phyloP scores from a whole-genome alignment of 2,113 vertebrate species.

The Arothron firmamentum region DNA sequence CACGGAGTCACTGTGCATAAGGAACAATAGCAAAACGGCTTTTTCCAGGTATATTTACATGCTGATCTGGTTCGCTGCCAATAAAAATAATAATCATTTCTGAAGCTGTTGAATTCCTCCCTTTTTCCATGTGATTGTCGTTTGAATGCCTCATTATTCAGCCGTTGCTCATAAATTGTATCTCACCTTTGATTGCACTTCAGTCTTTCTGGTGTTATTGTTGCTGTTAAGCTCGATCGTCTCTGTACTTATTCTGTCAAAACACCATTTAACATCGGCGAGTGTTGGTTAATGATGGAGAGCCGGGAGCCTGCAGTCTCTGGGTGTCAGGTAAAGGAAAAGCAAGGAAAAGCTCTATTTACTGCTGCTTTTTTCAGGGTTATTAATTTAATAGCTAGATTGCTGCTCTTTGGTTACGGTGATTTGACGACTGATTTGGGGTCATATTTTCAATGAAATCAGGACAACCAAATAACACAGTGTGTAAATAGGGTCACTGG shows the following conservation, averaged over 20 bases:
- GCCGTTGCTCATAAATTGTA: background rate
- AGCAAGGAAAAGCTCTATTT: constrained; percentile 3
- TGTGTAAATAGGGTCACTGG: too few relatives aligned
- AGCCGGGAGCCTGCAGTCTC: background rate
- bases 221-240: background rate
- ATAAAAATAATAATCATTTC: background rate
- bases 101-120: background rate
- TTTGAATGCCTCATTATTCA: constrained; percentile 2
- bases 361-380: too few relatives aligned
- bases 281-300: background rate
- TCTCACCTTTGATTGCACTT: background rate
- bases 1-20: background rate
- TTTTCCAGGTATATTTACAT: too few relatives aligned
- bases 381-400: too few relatives aligned
- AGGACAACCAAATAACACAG: too few relatives aligned
- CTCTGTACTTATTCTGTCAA: constrained; percentile 3
- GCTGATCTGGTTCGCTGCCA: too few relatives aligned
- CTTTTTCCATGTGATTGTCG: background rate
- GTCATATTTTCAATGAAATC: too few relatives aligned
- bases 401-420: too few relatives aligned
- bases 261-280: constrained; percentile 2
- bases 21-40: background rate
- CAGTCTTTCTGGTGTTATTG: background rate
- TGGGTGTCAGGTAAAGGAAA: constrained; percentile 3
- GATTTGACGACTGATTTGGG: too few relatives aligned